Base-by-base conservation (phyloP, 2,113 vertebrate species). In the Cranoglanis bouderius region DNA sequence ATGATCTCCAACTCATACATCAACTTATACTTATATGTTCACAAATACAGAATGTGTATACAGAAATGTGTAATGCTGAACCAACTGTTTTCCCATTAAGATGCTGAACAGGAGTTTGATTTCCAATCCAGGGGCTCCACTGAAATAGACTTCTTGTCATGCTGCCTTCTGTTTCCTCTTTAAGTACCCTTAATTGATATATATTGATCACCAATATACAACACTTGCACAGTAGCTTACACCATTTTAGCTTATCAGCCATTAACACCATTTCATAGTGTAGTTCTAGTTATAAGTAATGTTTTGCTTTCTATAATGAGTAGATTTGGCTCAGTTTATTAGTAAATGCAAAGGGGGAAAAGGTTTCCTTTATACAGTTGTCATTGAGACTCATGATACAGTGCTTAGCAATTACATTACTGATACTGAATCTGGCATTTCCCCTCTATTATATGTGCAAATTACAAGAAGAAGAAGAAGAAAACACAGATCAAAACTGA, bases 41-140 rank as follows among this genome's bases (percentile, higher is more conserved):
- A 82, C 46, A 55, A 89, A 65, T 65, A 82, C 81, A 55, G n/a
- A 86, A 61, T 61, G 59, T 24, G 59, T 8, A 61, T 61, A 61
- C 24, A 26, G 21, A 24, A 61, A 26, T 26, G 21, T 61, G 59
- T 26, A 26, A 61, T 24, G 59, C 59, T 61, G 21, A 61, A 61
- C 21, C 59, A 61, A 26, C 24, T 61, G 24, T 61, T 61, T 57
- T 61, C 59, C 6, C 24, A 63, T 74, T 78, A 81, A 87, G 81
- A 84, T 65, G 57, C 59, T 78, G 67, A 65, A 87, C 51, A 65
- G 3, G 29, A 13, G 63, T 24, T 65, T n/a, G 10, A 65, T 29
- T 13, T 65, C 29, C 63, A 65, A 14, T 65, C 63, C 29, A 65
- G 8, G 61, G 0, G 8, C 61, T 65, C 10, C 7, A 12, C 63